phyloP scores from a whole-genome alignment of 2,797 vertebrate species.

The Eulemur albifrons region DNA sequence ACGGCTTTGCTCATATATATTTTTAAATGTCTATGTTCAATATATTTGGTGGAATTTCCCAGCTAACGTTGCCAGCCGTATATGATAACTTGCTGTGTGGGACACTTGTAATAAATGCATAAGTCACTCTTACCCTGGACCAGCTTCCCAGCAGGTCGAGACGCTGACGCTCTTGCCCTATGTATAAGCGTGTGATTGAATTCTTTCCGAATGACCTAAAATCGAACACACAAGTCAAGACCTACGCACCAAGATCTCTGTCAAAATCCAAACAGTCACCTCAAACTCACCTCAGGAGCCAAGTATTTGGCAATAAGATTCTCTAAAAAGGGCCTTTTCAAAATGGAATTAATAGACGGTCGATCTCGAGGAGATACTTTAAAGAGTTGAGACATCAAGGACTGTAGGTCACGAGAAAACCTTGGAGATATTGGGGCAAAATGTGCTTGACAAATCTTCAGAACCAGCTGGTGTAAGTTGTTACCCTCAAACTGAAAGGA shows the following conservation, averaged over 20 bases:
- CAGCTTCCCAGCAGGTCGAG: slow-evolving; percentile 52
- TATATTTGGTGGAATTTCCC: background rate
- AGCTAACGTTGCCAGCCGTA: background rate
- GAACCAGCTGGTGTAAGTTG: slow-evolving; percentile 90
- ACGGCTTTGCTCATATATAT: too few relatives aligned
- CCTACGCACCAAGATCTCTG: background rate
- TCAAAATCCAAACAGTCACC: background rate
- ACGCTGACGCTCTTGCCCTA: slow-evolving; percentile 64
- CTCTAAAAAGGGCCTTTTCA: slow-evolving; percentile 89
- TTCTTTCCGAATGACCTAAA: slow-evolving; percentile 85
- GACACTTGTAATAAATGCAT: background rate
- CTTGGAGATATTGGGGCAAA: slow-evolving; percentile 86
- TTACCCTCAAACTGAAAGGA: slow-evolving; percentile 90
- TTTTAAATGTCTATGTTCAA: background rate
- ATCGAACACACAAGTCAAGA: background rate
- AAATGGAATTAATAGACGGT: slow-evolving; percentile 91
- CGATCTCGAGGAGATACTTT: slow-evolving; percentile 90
- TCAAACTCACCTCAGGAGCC: slow-evolving; percentile 86
- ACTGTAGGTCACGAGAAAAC: slow-evolving; percentile 88
- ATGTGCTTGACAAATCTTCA: slow-evolving; percentile 92
- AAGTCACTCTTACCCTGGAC: slow-evolving; percentile 68
- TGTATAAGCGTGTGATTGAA: slow-evolving; percentile 76
- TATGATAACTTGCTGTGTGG: background rate
- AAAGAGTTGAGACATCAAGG: slow-evolving; percentile 91
- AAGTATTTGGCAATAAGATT: slow-evolving; percentile 85